These are phyloP conservation scores for Macropis europaea DNA, from an alignment of 2,888 invertebrate genomes.

Conservation along the genomic window DNA sequence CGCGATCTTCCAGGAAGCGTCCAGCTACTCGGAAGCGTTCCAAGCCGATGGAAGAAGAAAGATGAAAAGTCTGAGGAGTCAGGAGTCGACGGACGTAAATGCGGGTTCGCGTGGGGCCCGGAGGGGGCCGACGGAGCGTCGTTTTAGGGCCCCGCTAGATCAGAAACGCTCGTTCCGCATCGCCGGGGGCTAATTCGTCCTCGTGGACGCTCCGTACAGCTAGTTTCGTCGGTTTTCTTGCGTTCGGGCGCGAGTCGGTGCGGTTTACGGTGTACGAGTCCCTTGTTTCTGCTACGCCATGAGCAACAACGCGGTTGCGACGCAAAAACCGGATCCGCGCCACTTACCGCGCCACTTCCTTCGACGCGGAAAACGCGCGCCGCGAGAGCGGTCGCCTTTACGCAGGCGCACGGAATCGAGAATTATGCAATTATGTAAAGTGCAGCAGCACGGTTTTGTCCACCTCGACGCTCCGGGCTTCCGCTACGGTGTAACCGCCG, in stretches of 20 bases:
- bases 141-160: conserved; percentile 56
- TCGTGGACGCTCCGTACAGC: conserved; percentile 41
- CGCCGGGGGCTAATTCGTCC: conserved; percentile 60
- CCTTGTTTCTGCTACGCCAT: conserved; percentile 29
- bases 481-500: too few species aligned
- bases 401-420: neutral
- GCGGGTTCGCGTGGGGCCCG: conserved; percentile 29
- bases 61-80: neutral
- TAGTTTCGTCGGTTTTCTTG: conserved; percentile 43
- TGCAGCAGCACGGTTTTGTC: neutral
- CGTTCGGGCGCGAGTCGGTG: neutral
- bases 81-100: conserved; percentile 44
- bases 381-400: conserved; percentile 1
- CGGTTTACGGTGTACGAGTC: conserved; percentile 22
- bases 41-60: conserved; percentile 8
- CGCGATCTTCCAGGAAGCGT: conserved; percentile 42
- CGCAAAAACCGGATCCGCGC: conserved; percentile 35
- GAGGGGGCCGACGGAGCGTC: conserved; percentile 30
- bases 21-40: conserved; percentile 32
- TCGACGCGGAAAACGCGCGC: conserved; percentile 1
- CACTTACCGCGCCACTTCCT: conserved; percentile 22
- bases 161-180: conserved; percentile 65
- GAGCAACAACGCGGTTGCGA: conserved; percentile 1
- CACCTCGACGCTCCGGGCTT: neutral
- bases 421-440: conserved; percentile 34